These are phyloP conservation scores for Iguana delicatissima DNA, from an alignment of 2,797 vertebrate species.

Conservation along the genomic window DNA sequence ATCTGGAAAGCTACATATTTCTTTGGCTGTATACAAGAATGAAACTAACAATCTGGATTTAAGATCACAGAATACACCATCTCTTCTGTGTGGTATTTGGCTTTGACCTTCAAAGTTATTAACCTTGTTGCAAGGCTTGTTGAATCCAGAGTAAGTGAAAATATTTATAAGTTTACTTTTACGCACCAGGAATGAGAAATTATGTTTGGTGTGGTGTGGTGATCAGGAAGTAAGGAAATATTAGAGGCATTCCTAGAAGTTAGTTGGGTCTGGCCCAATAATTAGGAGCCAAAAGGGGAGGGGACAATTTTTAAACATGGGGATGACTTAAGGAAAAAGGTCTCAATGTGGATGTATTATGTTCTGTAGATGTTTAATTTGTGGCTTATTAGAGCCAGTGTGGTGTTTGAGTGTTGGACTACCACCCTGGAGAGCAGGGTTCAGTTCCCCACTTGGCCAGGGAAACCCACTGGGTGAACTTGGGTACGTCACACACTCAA, in stretches of 20 bases:
- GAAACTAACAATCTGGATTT: background rate
- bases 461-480: no score
- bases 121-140: background rate
- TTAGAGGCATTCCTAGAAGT: slow-evolving; percentile 5
- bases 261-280: background rate
- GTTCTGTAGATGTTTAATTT: slow-evolving; percentile 47
- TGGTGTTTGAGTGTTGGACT: no score
- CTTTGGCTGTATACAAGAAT: background rate
- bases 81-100: background rate
- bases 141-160: background rate
- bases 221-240: background rate
- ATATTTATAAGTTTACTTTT: background rate
- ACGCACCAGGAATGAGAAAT: background rate
- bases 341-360: background rate
- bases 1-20: background rate
- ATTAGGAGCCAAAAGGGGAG: slow-evolving; percentile 26
- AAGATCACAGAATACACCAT: background rate
- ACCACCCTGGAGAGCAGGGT: no score
- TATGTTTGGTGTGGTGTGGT: background rate
- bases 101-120: background rate
- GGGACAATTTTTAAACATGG: slow-evolving; percentile 11
- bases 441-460: no score
- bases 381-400: slow-evolving; percentile 42
- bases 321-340: slow-evolving; percentile 45
- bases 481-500: no score